Conservation (phyloP, 2,888 invertebrate genomes). For the Tiliacea aurago region DNA sequence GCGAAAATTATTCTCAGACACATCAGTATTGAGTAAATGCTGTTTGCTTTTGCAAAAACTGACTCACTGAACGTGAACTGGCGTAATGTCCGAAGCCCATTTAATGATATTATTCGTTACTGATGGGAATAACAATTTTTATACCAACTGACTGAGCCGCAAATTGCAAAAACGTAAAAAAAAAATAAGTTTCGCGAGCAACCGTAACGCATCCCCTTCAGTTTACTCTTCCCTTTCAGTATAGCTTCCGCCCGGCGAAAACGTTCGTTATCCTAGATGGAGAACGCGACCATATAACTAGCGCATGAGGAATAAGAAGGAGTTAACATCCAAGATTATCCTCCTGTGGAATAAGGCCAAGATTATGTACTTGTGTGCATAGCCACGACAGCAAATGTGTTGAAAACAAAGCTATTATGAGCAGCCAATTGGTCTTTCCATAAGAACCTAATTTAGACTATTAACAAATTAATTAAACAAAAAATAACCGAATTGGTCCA, state of each 20-base stretch:
- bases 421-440: no score
- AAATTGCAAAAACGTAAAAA: not conserved
- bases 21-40: no score
- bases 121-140: not conserved
- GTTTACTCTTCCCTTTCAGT: not conserved
- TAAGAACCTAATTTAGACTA: no score
- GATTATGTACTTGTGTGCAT: not conserved
- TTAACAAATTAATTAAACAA: no score
- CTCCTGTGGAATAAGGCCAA: not conserved
- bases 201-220: no score
- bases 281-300: not conserved
- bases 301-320: not conserved
- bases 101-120: slow-evolving; percentile 1
- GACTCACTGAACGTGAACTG: not conserved
- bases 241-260: not conserved
- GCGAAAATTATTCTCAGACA: no score
- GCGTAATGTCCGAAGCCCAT: not conserved
- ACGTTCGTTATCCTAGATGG: not conserved
- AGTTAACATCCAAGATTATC: not conserved
- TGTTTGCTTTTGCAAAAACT: not conserved
- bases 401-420: not conserved
- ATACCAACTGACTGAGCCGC: not conserved
- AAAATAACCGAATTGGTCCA: no score
- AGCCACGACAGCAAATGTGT: not conserved
- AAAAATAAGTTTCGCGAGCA: not conserved